Percentiles rank a stretch among this genome's conserved stretches.
Evolutionary conservation across 1,140 invertebrate genomes (phyloP).

Genomic region (Scylla paramamosain): DNA sequence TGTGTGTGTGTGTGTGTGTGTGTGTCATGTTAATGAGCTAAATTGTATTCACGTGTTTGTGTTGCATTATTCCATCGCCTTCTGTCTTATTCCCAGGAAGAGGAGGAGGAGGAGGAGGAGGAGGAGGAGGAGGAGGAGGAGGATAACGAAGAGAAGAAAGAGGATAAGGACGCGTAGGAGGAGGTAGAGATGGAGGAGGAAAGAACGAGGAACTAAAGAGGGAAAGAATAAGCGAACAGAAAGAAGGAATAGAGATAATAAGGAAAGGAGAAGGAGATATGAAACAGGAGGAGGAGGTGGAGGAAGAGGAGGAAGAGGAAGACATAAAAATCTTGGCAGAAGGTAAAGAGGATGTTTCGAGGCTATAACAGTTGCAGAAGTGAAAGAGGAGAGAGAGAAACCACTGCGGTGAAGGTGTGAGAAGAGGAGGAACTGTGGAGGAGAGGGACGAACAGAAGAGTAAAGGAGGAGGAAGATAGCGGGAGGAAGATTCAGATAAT

Average conservation of each 20-base stretch:
- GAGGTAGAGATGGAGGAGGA: no score
- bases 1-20: slow-evolving; percentile 20
- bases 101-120: background rate
- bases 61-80: background rate
- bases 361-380: no score
- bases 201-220: background rate
- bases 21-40: background rate
- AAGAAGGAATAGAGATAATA: background rate
- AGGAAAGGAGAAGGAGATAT: background rate
- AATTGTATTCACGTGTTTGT: background rate
- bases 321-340: no score
- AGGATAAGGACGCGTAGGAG: no score
- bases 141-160: background rate
- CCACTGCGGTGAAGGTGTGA: no score
- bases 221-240: background rate
- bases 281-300: background rate
- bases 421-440: no score
- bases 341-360: no score
- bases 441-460: no score
- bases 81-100: background rate
- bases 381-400: no score
- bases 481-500: background rate
- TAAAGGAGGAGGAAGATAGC: background rate
- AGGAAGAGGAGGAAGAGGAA: no score
- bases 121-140: background rate